phyloP scores from a whole-genome alignment of 2,888 invertebrate genomes.

The Eudemis profundana region DNA sequence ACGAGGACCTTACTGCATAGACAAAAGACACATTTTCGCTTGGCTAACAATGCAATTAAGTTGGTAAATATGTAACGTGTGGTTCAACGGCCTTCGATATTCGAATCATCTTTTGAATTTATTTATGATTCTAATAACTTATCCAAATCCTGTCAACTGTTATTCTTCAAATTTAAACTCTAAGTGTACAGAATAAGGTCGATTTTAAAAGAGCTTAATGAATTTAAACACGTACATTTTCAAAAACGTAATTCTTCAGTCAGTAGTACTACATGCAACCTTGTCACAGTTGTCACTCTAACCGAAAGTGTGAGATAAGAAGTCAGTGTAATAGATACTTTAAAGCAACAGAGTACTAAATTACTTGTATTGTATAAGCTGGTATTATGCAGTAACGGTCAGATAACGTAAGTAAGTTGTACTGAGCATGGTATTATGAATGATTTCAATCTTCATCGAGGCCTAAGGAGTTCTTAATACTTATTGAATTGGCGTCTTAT shows the following conservation, averaged over 20 bases:
- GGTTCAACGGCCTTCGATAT: constrained; percentile 28
- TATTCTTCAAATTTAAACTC: neutral
- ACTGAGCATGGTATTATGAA: constrained; percentile 11
- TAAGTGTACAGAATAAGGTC: neutral
- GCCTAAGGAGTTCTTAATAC: neutral
- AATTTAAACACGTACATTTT: neutral
- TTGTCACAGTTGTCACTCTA: too few species aligned
- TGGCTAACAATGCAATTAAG: neutral
- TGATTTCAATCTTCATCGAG: constrained; percentile 23
- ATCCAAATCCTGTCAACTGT: neutral
- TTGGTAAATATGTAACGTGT: constrained; percentile 9
- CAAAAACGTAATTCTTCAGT: constrained; percentile 3
- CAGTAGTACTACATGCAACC: neutral
- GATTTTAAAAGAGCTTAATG: neutral
- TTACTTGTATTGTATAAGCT: neutral
- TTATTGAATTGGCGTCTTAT: neutral
- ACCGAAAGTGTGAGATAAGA: neutral
- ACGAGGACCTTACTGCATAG: neutral
- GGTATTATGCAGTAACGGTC: constrained; percentile 11
- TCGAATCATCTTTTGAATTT: constrained; percentile 14
- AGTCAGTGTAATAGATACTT: neutral
- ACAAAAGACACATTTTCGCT: neutral
- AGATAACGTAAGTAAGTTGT: constrained; percentile 23
- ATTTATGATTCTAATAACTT: neutral
- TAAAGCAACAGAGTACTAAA: neutral